Evolutionary conservation across 2,113 vertebrate genomes (phyloP).

Genomic region (Seriola quinqueradiata): DNA sequence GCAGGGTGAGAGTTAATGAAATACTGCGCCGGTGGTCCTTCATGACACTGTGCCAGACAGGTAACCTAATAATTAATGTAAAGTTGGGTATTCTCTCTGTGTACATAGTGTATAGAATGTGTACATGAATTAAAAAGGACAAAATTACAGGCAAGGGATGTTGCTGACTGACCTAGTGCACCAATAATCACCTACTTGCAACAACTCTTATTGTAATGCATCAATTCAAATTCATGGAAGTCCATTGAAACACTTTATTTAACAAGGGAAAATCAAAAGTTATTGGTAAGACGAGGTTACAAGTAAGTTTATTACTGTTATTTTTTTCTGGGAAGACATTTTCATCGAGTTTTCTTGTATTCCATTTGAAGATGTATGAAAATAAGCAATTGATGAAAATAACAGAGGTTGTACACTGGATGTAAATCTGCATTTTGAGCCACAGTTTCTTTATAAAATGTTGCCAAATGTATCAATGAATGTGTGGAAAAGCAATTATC

Average conservation of each 20-base stretch:
- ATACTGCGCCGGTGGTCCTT: not conserved
- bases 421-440: not conserved
- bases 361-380: not conserved
- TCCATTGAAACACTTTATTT: not conserved
- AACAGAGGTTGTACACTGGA: not conserved
- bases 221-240: not conserved
- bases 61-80: slow-evolving; percentile 27
- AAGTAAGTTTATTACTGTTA: not conserved
- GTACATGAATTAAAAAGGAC: not conserved
- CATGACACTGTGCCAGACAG: not conserved
- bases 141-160: not conserved
- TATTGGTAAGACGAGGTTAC: not conserved
- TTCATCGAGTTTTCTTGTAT: not conserved
- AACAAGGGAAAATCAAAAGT: not conserved
- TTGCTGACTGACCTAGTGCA: not conserved
- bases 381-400: slow-evolving; percentile 10
- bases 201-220: not conserved
- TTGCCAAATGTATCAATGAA: slow-evolving; percentile 13
- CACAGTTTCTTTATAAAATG: slow-evolving; percentile 17
- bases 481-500: slow-evolving; percentile 39
- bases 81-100: slow-evolving; percentile 5
- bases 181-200: not conserved
- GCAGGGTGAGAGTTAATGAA: slow-evolving; percentile 24
- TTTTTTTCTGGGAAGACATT: not conserved
- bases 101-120: not conserved